Percentiles rank a stretch among this genome's conserved stretches.
These are phyloP conservation scores for Coregonus suidteri DNA, from an alignment of 2,797 vertebrate species.

Conservation along the genomic window DNA sequence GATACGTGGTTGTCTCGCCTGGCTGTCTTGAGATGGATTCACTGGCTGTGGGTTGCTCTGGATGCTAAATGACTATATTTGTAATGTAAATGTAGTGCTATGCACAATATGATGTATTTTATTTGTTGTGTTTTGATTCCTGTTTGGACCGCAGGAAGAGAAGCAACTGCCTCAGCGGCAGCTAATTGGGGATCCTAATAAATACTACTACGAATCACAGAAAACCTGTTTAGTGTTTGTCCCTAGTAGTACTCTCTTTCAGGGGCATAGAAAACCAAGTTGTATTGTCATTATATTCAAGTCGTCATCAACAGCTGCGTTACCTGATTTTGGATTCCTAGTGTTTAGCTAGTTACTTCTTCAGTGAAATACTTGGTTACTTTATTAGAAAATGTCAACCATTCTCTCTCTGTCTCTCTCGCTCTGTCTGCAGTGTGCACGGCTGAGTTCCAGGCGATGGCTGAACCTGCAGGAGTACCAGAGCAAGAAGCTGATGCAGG, in stretches of 20 bases:
- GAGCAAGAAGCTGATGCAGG: constrained; percentile 99
- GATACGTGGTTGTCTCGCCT: no score
- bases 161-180: no score
- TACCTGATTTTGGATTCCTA: not conserved
- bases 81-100: no score
- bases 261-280: not conserved
- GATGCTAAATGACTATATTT: no score
- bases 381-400: no score
- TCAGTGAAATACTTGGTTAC: no score
- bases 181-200: no score
- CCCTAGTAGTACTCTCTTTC: not conserved
- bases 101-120: no score
- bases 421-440: constrained; percentile 68
- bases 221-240: not conserved
- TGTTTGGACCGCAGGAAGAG: no score
- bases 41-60: no score
- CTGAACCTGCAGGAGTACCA: constrained; percentile 99
- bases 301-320: not conserved
- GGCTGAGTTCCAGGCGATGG: constrained; percentile 87
- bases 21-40: no score
- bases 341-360: not conserved
- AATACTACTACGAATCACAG: not conserved
- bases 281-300: not conserved
- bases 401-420: not conserved
- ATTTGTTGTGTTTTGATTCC: no score